Evolutionary conservation across 2,888 invertebrate genomes (phyloP), one percentile per base, ranked within the genome.

Genomic region (Aleiodes leptofemur): DNA sequence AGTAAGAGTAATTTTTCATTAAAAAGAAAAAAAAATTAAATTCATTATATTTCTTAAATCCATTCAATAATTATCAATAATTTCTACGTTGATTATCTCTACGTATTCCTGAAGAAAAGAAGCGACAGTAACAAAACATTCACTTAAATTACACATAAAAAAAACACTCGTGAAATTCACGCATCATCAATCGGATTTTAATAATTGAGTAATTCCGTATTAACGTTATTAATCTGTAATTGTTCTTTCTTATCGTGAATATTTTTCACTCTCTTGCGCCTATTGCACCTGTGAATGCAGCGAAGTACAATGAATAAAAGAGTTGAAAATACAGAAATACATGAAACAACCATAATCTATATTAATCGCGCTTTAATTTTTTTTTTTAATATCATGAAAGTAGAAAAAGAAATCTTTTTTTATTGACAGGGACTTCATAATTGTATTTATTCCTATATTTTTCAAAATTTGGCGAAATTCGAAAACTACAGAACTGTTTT

Each of bases 281-380:
- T 85, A 77, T 88, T 88, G 13, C 83, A 81, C 76, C 83, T 87
- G 78, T 86, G 88, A 48, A 88, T 80, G 77, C 86, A 89, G 78
- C 83, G 86, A 3, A 89, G 80, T 0, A 14, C 23, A 57, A 56
- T 70, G 57, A 70, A 70, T 57, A 70, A 23, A 48, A 68, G 1
- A 6, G n/a, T 48, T 16, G 57, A 29, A 14, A 70, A 57, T 16
- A 57, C 57, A 43, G 43, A 14, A 13, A 70, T 9, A 70, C 70
- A 16, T 13, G 43, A 84, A 11, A 80, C 85, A 1, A 88, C 81
- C 43, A 86, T 70, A 48, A 86, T 87, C 88, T 87, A 89, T 7
- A 81, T 85, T 23, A 82, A 79, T 11, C 86, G 81, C 0, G 86
- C 86, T 69, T 85, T 85, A n/a, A n/a, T n/a, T n/a, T n/a, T n/a